phyloP scores from a whole-genome alignment of 2,888 invertebrate species.

The Athalia rosae region DNA sequence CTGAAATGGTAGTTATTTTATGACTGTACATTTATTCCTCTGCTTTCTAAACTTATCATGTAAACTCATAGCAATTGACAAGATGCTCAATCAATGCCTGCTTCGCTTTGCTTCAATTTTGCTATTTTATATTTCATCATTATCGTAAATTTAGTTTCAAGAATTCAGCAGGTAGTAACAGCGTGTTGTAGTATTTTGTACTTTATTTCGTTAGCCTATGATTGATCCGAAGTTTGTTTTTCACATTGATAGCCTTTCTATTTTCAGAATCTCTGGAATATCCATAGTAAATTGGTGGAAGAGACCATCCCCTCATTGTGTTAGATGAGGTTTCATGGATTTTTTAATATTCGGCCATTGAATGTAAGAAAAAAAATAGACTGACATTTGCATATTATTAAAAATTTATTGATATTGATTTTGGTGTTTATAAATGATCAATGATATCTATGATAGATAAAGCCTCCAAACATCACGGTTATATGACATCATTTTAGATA shows the following conservation, averaged over 20 bases:
- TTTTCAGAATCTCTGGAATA: constrained; percentile 75
- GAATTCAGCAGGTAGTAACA: no score
- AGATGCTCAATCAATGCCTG: background rate
- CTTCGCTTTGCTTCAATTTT: no score
- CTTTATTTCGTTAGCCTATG: background rate
- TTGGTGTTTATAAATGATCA: background rate
- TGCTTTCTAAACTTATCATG: background rate
- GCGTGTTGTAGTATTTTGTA: no score
- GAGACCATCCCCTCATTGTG: constrained; percentile 48
- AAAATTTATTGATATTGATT: background rate
- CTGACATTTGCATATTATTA: background rate
- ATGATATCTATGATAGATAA: background rate
- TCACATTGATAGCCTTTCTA: constrained; percentile 51
- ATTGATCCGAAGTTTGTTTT: background rate
- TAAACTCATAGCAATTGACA: constrained; percentile 1
- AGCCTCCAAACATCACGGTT: no score
- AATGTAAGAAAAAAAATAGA: constrained; percentile 9
- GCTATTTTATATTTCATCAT: no score
- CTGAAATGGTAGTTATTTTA: constrained; percentile 52
- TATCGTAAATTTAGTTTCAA: no score
- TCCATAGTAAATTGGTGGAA: constrained; percentile 74
- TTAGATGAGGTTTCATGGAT: constrained; percentile 1
- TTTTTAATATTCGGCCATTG: background rate
- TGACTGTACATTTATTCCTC: background rate
- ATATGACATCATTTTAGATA: no score